Base-by-base conservation (phyloP, 2,888 invertebrate genomes). In the Agrochola circellaris region DNA sequence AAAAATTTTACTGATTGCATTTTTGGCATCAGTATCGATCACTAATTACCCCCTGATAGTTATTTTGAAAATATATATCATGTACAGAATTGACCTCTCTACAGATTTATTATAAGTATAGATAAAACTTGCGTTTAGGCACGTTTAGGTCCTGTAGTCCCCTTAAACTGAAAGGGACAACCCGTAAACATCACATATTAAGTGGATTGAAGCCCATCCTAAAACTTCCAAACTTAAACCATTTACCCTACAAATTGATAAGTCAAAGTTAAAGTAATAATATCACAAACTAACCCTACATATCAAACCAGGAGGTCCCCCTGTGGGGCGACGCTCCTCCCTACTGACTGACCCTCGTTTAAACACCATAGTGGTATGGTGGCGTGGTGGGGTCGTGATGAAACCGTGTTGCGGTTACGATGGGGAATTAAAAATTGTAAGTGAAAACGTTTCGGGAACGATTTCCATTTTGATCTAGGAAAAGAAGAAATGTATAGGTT, bases 241-340 rank as follows among this genome's bases (percentile, higher is more conserved):
- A 80, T 73, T 65, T 45, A 6, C 62, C 26, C 9, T 4, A 84
- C 87, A 83, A 84, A 87, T 87, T 87, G 75, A 83, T 72, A 81
- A 82, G 75, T 79, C 76, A 76, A 81, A 81, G 75, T 82, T 81
- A 80, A 83, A 88, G 79, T 88, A 89, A 90, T 89, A 89, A 90
- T 87, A 89, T 23, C 73, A 69, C 45, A 68, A 81, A 73, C 68
- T 81, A 85, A 88, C 89, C 89, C 87, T 56, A 86, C 34, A 61
- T 56, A n/a, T 61, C 30, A 68, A 62, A 20, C 20, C 34, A n/a
- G 70, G 73, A 76, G 23, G 75, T 78, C 79, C 74, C 75, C 65
- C 71, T 71, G 83, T 83, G 89, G 88, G 87, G 75, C 77, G 81
- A 79, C 65, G 75, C 92, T 90, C 92, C 92, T 89, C 92, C 92